Conservation (phyloP, 2,888 invertebrate genomes). For the Sicus ferrugineus region DNA sequence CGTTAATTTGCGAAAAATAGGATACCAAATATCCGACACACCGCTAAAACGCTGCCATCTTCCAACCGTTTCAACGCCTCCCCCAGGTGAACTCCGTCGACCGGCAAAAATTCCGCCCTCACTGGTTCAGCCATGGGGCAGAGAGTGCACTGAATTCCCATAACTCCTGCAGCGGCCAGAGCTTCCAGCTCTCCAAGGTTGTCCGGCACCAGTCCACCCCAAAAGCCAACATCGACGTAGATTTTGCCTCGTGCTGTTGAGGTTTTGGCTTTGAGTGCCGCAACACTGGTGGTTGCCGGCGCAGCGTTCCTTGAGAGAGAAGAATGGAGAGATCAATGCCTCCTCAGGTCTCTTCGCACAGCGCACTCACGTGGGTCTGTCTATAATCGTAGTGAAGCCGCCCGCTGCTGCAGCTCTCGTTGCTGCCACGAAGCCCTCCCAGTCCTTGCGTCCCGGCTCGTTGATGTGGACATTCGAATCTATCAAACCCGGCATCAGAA, state of each 20-base stretch:
- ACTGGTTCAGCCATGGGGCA: slow-evolving; percentile 72
- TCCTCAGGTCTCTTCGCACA: neutral
- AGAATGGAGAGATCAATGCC: neutral
- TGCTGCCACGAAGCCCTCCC: slow-evolving; percentile 77
- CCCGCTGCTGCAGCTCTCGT: slow-evolving; percentile 77
- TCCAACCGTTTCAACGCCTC: slow-evolving; percentile 69
- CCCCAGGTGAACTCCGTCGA: slow-evolving; percentile 68
- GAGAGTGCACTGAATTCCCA: slow-evolving; percentile 79
- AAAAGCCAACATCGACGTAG: slow-evolving; percentile 77
- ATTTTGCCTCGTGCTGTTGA: slow-evolving; percentile 69
- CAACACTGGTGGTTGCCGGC: slow-evolving; percentile 74
- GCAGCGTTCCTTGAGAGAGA: slow-evolving; percentile 70
- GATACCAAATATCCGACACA: slow-evolving; percentile 53
- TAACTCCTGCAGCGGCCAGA: slow-evolving; percentile 72
- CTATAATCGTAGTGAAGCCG: slow-evolving; percentile 76
- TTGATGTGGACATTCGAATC: slow-evolving; percentile 79
- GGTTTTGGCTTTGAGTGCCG: slow-evolving; percentile 71
- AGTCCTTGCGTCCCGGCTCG: slow-evolving; percentile 75
- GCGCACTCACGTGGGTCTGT: slow-evolving; percentile 73
- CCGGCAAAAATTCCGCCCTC: slow-evolving; percentile 71
- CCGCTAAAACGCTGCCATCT: slow-evolving; percentile 72
- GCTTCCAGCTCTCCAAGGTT: slow-evolving; percentile 70
- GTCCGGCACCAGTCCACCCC: slow-evolving; percentile 79
- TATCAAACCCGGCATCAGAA: slow-evolving; percentile 75
- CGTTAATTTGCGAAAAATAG: neutral